Percentiles rank a stretch among this genome's conserved stretches.
Conservation (phyloP, 2,888 invertebrate species). For the Macrosiphum euphorbiae region DNA sequence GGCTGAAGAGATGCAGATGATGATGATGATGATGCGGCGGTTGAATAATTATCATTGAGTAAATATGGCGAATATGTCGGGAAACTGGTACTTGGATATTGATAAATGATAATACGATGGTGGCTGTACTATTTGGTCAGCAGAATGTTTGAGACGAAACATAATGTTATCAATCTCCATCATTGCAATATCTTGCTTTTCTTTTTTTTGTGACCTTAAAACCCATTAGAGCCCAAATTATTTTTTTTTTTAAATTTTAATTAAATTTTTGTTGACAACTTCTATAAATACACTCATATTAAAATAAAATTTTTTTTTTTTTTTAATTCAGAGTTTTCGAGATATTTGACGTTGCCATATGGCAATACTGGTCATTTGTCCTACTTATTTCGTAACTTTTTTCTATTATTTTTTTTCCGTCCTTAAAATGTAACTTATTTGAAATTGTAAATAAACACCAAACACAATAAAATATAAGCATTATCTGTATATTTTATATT, state of each 20-base stretch:
- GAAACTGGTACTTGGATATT: no score
- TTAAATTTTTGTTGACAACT: neutral
- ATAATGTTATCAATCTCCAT: no score
- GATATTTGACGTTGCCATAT: conserved; percentile 20
- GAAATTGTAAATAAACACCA: neutral
- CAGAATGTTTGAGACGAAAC: no score
- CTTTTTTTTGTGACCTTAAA: no score
- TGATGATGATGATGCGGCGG: no score
- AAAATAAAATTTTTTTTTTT: neutral
- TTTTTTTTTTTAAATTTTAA: neutral
- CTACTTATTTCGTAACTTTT: conserved; percentile 4
- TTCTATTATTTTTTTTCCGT: neutral
- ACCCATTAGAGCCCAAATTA: neutral
- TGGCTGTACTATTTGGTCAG: no score
- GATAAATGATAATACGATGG: no score
- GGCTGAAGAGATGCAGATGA: no score
- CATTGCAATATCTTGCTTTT: no score
- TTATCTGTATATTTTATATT: conserved; percentile 5
- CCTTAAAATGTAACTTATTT: neutral
- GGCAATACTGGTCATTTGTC: neutral
- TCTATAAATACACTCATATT: conserved; percentile 1
- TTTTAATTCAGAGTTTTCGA: neutral
- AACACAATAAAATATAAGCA: conserved; percentile 16
- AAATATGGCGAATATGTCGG: no score
- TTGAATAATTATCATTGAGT: no score